Evolutionary conservation across 2,888 invertebrate genomes (phyloP), one percentile per base, ranked within the genome.

Genomic region (Drosophila ezoana): DNA sequence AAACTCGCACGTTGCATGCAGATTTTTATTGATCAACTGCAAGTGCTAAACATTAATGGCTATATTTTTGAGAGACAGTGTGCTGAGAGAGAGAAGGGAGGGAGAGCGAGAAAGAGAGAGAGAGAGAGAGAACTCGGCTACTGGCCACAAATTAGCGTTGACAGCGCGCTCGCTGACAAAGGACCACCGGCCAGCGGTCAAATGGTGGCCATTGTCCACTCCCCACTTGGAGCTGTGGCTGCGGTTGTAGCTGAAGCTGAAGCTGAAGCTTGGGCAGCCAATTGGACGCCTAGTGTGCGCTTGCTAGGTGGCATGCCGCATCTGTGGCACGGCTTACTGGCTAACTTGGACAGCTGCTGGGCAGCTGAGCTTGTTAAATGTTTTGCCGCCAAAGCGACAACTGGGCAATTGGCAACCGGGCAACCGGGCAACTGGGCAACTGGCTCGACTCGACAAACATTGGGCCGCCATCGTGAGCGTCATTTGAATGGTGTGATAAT

Each of bases 401-500:
- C 40, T 41, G 38, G 40, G 33, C 18, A 41, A n/a, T 1, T 35
- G 40, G 48, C 51, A 41, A 18, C 10, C 14, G 37, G 52, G 52
- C 40, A 43, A 54, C 40, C 16, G 51, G 40, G 18, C 53, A 59
- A 60, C 44, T 45, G 32, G 49, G 45, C 49, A 51, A 14, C 5
- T 23, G 11, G 23, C 23, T 28, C 33, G 33, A 33, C 14, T 33
- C 59, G 66, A 61, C 81, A 76, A 20, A 58, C 61, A 35, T 23
- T 23, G 51, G 49, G 28, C 51, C 53, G 43, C 41, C 61, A 41
- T 72, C 68, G 85, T 90, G 80, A 87, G 87, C 83, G 90, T 90
- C 90, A 89, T 89, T 90, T 90, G 89, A 90, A 90, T 90, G 90
- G 89, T 90, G 90, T 90, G 90, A 90, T 90, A 90, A 90, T 90